Conservation (phyloP, 2,113 vertebrate genomes). For the Pionites leucogaster region DNA sequence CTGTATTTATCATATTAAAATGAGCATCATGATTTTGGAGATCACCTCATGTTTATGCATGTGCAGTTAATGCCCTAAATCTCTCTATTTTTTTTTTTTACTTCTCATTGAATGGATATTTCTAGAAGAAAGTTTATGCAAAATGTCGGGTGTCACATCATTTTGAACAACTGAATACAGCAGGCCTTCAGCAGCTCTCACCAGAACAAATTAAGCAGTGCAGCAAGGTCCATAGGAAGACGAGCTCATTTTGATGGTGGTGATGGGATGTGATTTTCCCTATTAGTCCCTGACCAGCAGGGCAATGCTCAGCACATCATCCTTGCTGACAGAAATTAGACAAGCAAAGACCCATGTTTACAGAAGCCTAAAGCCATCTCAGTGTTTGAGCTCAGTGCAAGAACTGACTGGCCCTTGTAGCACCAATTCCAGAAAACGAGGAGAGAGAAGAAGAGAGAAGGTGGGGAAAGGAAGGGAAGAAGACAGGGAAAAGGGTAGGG, state of each 20-base stretch:
- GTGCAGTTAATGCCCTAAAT: not conserved
- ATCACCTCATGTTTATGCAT: slow-evolving; percentile 20
- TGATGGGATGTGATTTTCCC: not conserved
- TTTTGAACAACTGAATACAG: not conserved
- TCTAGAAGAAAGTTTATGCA: not conserved
- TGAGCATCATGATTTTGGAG: not conserved
- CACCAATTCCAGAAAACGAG: fast-evolving
- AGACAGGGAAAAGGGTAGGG: not conserved
- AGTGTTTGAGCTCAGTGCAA: not conserved
- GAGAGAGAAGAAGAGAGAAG: not conserved
- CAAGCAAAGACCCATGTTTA: not conserved
- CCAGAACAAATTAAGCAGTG: not conserved
- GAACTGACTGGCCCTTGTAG: not conserved
- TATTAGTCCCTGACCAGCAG: not conserved
- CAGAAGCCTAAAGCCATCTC: not conserved
- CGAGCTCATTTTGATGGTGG: not conserved
- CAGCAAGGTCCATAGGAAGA: fast-evolving
- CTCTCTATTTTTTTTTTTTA: not conserved
- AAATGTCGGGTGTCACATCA: not conserved
- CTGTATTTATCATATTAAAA: not conserved
- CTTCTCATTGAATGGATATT: not conserved
- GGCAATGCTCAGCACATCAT: not conserved
- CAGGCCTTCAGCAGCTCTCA: not conserved
- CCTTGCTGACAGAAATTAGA: not conserved
- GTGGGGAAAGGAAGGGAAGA: not conserved